A percentile compares a stretch with the other conserved stretches of the same genome.
Evolutionary conservation across 2,888 invertebrate genomes (phyloP).

Genomic region (Piscicola geometra): DNA sequence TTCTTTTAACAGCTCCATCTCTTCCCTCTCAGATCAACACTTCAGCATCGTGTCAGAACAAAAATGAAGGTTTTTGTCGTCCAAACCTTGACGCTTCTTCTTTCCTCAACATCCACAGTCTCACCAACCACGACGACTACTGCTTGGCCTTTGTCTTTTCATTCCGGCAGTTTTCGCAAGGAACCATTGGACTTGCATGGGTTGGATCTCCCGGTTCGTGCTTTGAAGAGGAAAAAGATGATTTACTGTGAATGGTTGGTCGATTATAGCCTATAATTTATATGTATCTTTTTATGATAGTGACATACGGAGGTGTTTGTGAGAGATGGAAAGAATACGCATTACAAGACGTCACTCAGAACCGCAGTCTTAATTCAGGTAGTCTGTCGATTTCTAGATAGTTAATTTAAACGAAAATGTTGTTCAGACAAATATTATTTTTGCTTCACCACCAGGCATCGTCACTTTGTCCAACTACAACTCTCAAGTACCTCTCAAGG

Average conservation of each 20-base stretch:
- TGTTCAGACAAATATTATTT: too few species aligned
- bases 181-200: conserved; percentile 96
- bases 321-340: conserved; percentile 38
- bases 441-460: conserved; percentile 75
- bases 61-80: conserved; percentile 68
- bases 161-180: conserved; percentile 93
- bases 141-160: conserved; percentile 99
- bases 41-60: conserved; percentile 32
- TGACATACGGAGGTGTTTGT: conserved; percentile 40
- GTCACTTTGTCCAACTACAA: conserved; percentile 99
- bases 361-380: conserved; percentile 79
- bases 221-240: too few species aligned
- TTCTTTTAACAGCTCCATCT: not conserved
- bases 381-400: too few species aligned
- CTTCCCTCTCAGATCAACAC: conserved; percentile 40
- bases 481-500: conserved; percentile 67
- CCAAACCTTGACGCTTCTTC: conserved; percentile 98
- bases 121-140: conserved; percentile 94
- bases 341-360: conserved; percentile 24
- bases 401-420: too few species aligned
- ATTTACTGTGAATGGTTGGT: too few species aligned
- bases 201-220: conserved; percentile 70
- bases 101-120: conserved; percentile 92
- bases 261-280: too few species aligned
- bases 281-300: too few species aligned